Conservation (phyloP, 2,797 vertebrate species). For the Triplophysa bombifrons region DNA sequence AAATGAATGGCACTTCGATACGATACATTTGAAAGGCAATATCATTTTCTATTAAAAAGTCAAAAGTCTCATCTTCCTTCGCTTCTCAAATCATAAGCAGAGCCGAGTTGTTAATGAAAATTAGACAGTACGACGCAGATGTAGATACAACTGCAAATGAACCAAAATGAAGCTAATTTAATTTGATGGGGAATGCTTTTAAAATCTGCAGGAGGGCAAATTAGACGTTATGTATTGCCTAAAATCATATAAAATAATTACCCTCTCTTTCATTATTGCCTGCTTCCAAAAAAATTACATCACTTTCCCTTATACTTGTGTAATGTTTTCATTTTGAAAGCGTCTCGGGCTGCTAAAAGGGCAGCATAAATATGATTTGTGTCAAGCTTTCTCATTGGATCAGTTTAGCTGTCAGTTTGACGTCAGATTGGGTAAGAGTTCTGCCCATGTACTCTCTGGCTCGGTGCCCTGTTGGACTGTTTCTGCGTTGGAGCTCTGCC, state of each 20-base stretch:
- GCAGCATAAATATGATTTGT: conserved; percentile 56
- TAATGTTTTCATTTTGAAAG: conserved; percentile 45
- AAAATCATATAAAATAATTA: conserved; percentile 38
- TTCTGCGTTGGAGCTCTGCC: conserved; percentile 8
- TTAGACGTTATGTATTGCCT: conserved; percentile 34
- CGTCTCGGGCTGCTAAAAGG: conserved; percentile 38
- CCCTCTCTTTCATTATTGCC: not conserved
- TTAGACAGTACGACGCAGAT: conserved; percentile 45
- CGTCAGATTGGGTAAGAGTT: conserved; percentile 40
- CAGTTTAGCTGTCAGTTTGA: conserved; percentile 53
- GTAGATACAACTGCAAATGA: conserved; percentile 38
- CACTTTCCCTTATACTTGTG: conserved; percentile 51
- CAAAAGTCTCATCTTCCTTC: conserved; percentile 34
- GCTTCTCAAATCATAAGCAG: not conserved
- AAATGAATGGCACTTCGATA: not conserved
- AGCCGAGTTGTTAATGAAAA: conserved; percentile 18
- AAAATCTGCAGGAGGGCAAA: conserved; percentile 52
- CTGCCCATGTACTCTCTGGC: conserved; percentile 15
- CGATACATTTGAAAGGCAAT: conserved; percentile 29
- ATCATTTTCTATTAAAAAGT: conserved; percentile 28
- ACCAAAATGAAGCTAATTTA: conserved; percentile 36
- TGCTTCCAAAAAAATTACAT: conserved; percentile 49
- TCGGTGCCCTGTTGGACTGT: not conserved
- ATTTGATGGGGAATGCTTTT: conserved; percentile 55
- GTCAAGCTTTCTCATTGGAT: conserved; percentile 59